Evolutionary conservation across 2,888 invertebrate species (phyloP), one percentile per base, ranked within the genome.

Genomic region (Bombylius major): DNA sequence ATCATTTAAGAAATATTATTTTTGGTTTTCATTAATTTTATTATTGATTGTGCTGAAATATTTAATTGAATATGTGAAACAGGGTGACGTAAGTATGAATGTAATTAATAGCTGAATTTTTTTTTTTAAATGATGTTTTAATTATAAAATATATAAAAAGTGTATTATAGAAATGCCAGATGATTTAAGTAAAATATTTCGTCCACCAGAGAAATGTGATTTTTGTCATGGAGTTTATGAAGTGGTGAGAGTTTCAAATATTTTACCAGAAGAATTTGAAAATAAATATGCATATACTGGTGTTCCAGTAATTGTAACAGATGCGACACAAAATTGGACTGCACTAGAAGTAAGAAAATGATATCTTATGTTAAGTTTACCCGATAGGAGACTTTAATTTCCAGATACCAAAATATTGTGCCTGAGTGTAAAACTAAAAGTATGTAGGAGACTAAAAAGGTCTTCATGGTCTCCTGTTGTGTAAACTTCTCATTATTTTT

Each of bases 291-390:
- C 90, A 0, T 89, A 89, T 66, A 79, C 80, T 12, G 86, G 86
- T 0, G 78, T 79, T 7, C 96, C 96, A 0, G 87, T 95, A 3
- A 84, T 97, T 13, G 79, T 96, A 9, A 83, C 82, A 5, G 96
- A 95, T 71, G 95, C 87, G 0, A 86, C 86, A 23, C 67, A 64
- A 8, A 82, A 84, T 61, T 96, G 95, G 96, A 83, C 83, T 42
- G 94, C 94, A 1, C 71, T 82, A 14, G 67, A 80, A 59, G 79
- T 80, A 59, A 51, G 44, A 9, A 36, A 8, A 36, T 9, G 1
- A 36, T 8, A 36, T 36, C 6, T 9, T 9, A 36, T 36, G 3
- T 1, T 23, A 23, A 23, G 23, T 23, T 23, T 23, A 23, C 23
- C 23, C 3, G 23, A 23, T 23, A 23, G 23, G 23, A 23, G 23